These are phyloP conservation scores for Andrena haemorrhoa DNA, from an alignment of 2,888 invertebrate genomes.

Conservation along the genomic window DNA sequence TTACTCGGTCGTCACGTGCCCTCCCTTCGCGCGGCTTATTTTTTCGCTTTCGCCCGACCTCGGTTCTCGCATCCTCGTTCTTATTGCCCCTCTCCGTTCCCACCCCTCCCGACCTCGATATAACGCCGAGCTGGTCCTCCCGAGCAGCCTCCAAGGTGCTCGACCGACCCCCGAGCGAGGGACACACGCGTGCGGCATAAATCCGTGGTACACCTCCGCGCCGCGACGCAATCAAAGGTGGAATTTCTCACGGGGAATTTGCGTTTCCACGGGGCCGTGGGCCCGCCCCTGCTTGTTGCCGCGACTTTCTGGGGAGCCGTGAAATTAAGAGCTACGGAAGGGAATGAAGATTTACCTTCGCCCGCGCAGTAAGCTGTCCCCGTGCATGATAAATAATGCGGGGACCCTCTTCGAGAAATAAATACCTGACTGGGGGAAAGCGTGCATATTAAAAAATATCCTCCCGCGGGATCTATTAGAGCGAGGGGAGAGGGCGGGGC, in stretches of 20 bases:
- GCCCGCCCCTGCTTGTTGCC: neutral
- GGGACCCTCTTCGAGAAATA: constrained; percentile 39
- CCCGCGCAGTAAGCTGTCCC: constrained; percentile 31
- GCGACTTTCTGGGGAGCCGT: constrained; percentile 45
- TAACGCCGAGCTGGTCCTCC: neutral
- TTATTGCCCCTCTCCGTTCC: neutral
- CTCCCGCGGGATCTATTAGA: constrained; percentile 36
- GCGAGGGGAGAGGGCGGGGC: neutral
- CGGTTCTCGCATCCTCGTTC: neutral
- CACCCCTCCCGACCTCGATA: neutral
- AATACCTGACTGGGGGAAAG: constrained; percentile 33
- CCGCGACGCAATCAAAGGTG: constrained; percentile 54
- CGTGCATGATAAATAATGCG: constrained; percentile 58
- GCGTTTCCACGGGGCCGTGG: neutral
- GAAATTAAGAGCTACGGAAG: constrained; percentile 61
- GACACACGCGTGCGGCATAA: constrained; percentile 47
- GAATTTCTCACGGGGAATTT: constrained; percentile 59
- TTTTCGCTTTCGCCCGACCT: constrained; percentile 20
- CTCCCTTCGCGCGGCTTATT: constrained; percentile 23
- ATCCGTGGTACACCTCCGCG: constrained; percentile 27
- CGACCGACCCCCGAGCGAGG: neutral
- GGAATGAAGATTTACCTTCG: constrained; percentile 65
- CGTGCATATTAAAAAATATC: constrained; percentile 38
- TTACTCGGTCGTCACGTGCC: constrained; percentile 64
- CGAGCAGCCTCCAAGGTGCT: neutral